A percentile compares a stretch with the other conserved stretches of the same genome.
phyloP scores from a whole-genome alignment of 2,113 vertebrate species.

The Deroptyus accipitrinus region DNA sequence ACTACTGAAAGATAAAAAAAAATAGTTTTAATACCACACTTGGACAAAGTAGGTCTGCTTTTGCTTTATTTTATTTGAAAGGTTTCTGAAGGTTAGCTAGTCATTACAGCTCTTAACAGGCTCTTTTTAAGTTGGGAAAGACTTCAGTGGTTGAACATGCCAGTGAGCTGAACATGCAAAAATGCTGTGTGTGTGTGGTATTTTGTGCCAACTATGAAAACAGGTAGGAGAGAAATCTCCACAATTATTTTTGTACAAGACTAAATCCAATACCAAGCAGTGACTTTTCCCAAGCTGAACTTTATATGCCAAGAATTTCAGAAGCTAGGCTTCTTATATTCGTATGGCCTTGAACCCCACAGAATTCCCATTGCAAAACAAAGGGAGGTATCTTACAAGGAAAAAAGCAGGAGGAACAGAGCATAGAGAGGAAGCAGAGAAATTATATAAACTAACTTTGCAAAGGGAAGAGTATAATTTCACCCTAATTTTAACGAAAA shows the following conservation, averaged over 20 bases:
- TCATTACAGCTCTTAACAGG: background rate
- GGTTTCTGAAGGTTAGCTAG: background rate
- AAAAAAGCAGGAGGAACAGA: background rate
- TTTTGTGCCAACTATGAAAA: background rate
- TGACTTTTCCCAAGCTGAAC: background rate
- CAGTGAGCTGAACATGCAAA: background rate
- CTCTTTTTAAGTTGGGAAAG: background rate
- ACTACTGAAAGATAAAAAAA: background rate
- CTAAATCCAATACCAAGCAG: background rate
- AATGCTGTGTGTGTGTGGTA: accelerated
- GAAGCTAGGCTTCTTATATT: background rate
- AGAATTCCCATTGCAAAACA: accelerated
- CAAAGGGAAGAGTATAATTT: background rate
- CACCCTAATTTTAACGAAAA: background rate
- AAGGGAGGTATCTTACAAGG: background rate
- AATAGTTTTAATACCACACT: background rate
- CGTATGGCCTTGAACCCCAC: background rate
- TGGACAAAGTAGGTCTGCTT: background rate
- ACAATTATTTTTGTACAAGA: background rate
- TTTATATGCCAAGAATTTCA: background rate
- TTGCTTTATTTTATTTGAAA: background rate
- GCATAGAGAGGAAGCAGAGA: background rate
- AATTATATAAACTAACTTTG: background rate
- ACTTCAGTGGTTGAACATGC: background rate
- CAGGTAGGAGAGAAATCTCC: background rate